Evolutionary conservation across 2,888 invertebrate genomes (phyloP), one percentile per base, ranked within the genome.

Genomic region (Tenodera sinensis): DNA sequence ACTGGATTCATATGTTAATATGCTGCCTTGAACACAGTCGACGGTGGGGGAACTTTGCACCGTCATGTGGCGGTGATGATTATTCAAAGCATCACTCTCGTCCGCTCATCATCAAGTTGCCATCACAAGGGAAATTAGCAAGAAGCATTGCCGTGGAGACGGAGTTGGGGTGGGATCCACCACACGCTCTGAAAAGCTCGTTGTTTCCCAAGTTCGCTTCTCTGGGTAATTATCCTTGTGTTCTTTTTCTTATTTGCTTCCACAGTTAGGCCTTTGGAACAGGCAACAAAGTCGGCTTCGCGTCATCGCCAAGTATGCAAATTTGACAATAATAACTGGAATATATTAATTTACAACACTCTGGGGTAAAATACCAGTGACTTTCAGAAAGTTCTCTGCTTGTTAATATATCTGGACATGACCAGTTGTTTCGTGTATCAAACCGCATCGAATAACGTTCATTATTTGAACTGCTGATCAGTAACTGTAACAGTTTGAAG

Each of bases 1-100:
- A 89, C 89, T 89, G 89, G 87, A 90, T 90, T 90, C 90, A 90
- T 90, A 90, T 90, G 90, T 90, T 90, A 90, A 90, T 90, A 83
- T 30, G 54, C 28, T 30, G 54, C 28, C 34, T 42, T 84, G 9
- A 71, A 30, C 83, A 84, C 54, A 87, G 83, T 25, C 25, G 14
- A n/a, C 82, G 83, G n/a, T 71, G 83, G 25, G 81, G 30, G 25
- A 81, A 81, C 87, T 84, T 42, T 47, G 30, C 84, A 88, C 25
- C 81, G 30, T 71, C 83, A 85, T 82, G 82, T 28, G 83, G 47
- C n/a, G 20, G 84, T 84, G 84, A 89, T 88, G 89, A 89, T 89
- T 89, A 89, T 89, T 89, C 89, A 89, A 85, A 85, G 89, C 89
- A 30, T 84, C 88, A 85, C 88, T 81, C 88, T 84, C 88, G 30